Evolutionary conservation across 2,113 vertebrate genomes (phyloP).

Genomic region (Dissostichus mawsoni): DNA sequence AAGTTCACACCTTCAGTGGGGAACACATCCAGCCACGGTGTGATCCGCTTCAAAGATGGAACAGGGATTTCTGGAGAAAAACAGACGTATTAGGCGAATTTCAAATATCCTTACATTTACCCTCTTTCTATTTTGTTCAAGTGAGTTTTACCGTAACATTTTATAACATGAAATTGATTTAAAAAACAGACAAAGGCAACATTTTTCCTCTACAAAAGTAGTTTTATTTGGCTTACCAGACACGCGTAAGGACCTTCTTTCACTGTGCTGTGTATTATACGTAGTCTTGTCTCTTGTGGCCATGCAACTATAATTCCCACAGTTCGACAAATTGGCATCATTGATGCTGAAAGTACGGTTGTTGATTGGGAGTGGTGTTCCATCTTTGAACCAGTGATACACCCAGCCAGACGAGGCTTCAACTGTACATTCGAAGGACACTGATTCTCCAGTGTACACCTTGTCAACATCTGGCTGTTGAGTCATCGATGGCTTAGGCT

Average conservation of each 20-base stretch:
- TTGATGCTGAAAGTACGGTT: fast-evolving
- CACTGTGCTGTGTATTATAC: constrained; percentile 14
- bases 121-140: not conserved
- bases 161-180: not conserved
- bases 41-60: constrained; percentile 9
- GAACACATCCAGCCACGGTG: constrained; percentile 62
- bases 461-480: constrained; percentile 12
- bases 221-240: constrained; percentile 43
- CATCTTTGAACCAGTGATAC: constrained; percentile 52
- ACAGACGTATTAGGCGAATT: not conserved
- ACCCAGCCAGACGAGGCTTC: constrained; percentile 24
- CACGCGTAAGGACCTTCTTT: not conserved
- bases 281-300: constrained; percentile 21
- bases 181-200: not conserved
- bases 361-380: fast-evolving
- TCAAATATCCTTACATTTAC: not conserved
- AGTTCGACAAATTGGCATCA: fast-evolving
- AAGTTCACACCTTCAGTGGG: constrained; percentile 56
- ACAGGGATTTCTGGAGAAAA: constrained; percentile 51
- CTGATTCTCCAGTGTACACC: constrained; percentile 47
- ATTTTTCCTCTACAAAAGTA: not conserved
- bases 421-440: constrained; percentile 43
- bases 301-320: constrained; percentile 31
- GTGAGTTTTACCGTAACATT: not conserved
- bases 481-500: constrained; percentile 34